These are phyloP conservation scores for Sterna hirundo DNA, from an alignment of 2,113 vertebrate species.

Conservation along the genomic window DNA sequence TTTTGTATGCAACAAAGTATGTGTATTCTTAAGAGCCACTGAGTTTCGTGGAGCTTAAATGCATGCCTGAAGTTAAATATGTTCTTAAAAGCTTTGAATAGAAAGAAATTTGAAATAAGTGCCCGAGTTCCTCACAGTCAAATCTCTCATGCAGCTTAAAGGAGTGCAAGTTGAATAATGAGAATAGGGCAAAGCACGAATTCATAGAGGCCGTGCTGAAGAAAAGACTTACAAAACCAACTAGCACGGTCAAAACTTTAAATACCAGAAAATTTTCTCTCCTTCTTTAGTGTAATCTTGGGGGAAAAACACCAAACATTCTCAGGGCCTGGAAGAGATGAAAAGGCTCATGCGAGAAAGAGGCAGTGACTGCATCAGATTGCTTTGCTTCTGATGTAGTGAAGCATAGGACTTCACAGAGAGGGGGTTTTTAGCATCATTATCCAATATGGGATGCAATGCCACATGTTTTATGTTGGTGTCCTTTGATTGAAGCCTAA, in stretches of 20 bases:
- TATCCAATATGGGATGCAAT: background rate
- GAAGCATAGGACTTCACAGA: background rate
- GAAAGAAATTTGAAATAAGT: background rate
- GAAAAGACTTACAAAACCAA: background rate
- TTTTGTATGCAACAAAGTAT: background rate
- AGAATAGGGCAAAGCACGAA: rapidly evolving
- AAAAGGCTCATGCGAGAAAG: background rate
- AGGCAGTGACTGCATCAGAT: background rate
- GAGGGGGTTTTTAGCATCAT: background rate
- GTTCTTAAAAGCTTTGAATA: background rate
- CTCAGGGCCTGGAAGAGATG: background rate
- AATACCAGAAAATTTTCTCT: background rate
- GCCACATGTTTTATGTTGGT: background rate
- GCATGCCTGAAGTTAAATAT: background rate
- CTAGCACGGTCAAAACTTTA: background rate
- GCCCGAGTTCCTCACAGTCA: background rate
- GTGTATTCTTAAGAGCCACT: background rate
- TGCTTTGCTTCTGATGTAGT: background rate
- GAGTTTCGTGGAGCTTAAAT: background rate
- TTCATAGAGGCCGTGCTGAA: background rate
- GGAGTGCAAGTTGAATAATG: background rate
- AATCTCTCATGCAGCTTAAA: background rate
- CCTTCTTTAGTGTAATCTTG: background rate
- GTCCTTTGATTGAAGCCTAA: background rate
- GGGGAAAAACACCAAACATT: background rate